phyloP scores from a whole-genome alignment of 1,140 invertebrate genomes.

The Diabrotica virgifera region DNA sequence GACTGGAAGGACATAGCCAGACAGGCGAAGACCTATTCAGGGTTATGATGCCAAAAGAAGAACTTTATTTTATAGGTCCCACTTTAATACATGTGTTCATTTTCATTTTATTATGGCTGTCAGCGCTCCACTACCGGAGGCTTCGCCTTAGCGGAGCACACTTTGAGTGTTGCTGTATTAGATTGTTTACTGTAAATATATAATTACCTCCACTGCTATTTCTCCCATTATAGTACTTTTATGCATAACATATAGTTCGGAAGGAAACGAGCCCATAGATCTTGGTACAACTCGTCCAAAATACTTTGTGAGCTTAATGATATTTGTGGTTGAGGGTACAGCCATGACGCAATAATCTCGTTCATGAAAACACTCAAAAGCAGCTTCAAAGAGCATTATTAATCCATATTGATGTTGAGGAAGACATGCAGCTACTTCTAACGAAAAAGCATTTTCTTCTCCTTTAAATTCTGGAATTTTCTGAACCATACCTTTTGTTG shows the following conservation, averaged over 20 bases:
- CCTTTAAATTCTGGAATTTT: slow-evolving; percentile 39
- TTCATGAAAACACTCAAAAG: slow-evolving; percentile 65
- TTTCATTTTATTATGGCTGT: too few species aligned
- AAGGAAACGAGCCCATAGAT: slow-evolving; percentile 53
- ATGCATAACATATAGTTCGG: slow-evolving; percentile 65
- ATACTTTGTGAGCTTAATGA: slow-evolving; percentile 11
- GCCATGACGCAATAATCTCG: slow-evolving; percentile 65
- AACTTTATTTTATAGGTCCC: too few species aligned
- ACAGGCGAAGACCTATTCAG: too few species aligned
- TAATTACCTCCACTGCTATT: slow-evolving; percentile 19
- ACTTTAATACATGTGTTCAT: too few species aligned
- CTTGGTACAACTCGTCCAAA: slow-evolving; percentile 53
- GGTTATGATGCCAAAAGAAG: too few species aligned
- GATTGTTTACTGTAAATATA: not conserved
- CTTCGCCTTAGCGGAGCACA: too few species aligned
- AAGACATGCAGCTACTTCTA: slow-evolving; percentile 65
- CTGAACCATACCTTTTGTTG: slow-evolving; percentile 6
- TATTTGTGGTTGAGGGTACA: slow-evolving; percentile 52
- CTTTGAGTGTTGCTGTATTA: not conserved
- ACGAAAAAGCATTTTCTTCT: slow-evolving; percentile 57
- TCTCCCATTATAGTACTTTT: slow-evolving; percentile 49
- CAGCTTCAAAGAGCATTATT: slow-evolving; percentile 55
- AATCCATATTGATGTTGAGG: slow-evolving; percentile 56
- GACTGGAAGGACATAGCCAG: too few species aligned
- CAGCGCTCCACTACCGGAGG: too few species aligned